Evolutionary conservation across 2,797 vertebrate species (phyloP).

Genomic region (Philypnodon macrostomus): DNA sequence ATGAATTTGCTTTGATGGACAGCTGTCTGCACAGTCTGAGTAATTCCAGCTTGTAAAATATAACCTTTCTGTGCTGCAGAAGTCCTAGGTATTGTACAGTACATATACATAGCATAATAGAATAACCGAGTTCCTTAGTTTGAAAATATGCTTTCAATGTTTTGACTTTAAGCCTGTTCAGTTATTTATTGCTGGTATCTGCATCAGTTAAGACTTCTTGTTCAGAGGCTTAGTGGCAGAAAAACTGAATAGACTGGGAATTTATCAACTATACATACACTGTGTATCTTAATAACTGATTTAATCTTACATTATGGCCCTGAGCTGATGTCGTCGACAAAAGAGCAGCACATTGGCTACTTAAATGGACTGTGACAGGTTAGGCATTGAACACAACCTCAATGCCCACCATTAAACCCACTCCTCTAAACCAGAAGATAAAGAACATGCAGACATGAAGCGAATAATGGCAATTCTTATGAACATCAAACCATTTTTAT

Average conservation of each 20-base stretch:
- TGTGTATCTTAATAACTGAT: conserved; percentile 14
- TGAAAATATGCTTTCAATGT: background rate
- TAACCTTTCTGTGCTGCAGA: no score
- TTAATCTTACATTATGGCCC: conserved; percentile 13
- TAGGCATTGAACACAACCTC: background rate
- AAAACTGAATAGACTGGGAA: background rate
- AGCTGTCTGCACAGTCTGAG: no score
- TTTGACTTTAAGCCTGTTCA: background rate
- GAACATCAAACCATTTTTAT: conserved; percentile 6
- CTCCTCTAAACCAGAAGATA: background rate
- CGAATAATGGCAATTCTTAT: background rate
- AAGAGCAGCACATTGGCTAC: conserved; percentile 8
- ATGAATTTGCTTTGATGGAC: no score
- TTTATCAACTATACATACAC: conserved; percentile 11
- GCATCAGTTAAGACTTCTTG: conserved; percentile 1
- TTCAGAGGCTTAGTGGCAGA: background rate
- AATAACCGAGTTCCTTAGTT: no score
- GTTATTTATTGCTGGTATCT: background rate
- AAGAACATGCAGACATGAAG: background rate
- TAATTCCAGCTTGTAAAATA: no score
- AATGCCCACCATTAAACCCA: background rate
- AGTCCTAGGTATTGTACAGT: no score
- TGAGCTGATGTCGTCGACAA: background rate
- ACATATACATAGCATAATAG: no score
- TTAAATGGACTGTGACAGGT: conserved; percentile 20